Evolutionary conservation across 2,888 invertebrate genomes (phyloP).

Genomic region (Troilus luridus): DNA sequence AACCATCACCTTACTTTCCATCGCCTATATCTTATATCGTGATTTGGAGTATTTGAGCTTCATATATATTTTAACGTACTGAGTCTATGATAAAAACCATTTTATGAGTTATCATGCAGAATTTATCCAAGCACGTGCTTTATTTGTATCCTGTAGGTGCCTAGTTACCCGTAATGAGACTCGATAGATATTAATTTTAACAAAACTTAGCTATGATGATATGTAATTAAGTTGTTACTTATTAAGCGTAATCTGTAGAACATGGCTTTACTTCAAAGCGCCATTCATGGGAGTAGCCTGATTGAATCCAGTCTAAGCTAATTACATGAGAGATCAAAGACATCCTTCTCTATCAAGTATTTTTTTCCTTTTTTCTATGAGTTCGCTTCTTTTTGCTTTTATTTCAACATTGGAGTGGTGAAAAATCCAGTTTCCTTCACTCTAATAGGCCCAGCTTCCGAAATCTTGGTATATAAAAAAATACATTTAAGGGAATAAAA

Average conservation of each 20-base stretch:
- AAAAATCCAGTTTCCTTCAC: neutral
- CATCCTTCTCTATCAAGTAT: neutral
- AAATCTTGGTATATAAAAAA: too few species aligned
- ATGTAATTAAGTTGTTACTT: neutral
- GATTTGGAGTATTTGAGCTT: too few species aligned
- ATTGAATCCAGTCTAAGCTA: neutral
- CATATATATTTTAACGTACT: too few species aligned
- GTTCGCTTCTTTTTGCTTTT: neutral
- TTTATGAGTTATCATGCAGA: too few species aligned
- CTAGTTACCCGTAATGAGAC: too few species aligned
- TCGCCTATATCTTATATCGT: too few species aligned
- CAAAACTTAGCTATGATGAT: neutral
- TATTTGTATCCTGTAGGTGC: neutral
- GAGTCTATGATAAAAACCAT: too few species aligned
- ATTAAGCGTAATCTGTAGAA: neutral
- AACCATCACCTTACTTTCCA: too few species aligned
- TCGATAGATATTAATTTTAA: neutral
- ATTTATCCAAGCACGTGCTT: neutral
- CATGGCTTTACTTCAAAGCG: neutral
- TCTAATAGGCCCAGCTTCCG: too few species aligned
- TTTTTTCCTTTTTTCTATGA: neutral
- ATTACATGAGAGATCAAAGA: conserved; percentile 7
- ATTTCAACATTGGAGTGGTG: neutral
- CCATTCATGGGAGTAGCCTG: neutral
- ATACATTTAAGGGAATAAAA: too few species aligned